Evolutionary conservation across 2,888 invertebrate genomes (phyloP), one percentile per base, ranked within the genome.

Genomic region (Lasioglossum zephyrum): DNA sequence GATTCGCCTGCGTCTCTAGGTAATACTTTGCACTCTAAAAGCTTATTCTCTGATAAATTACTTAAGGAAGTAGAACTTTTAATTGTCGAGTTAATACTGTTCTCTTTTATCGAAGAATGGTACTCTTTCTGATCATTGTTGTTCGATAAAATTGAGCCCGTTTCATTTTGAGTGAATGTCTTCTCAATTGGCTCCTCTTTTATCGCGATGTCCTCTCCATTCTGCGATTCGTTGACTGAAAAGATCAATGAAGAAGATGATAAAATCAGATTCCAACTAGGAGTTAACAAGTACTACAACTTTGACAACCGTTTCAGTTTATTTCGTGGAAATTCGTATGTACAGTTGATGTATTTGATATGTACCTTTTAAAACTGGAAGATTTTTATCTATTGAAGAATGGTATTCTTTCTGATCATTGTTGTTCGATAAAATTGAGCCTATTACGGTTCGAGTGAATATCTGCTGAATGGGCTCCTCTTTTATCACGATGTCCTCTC

Each of bases 301-400:
- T 41, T 75, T 70, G n/a, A 13, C 4, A 41, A 70, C 11, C 8
- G 16, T 3, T 16, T 66, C 36, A 16, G 31, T 11, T 57, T 31
- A 44, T 47, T 18, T n/a, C 16, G 26, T 9, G 31, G 11, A 69
- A 41, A 69, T 69, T n/a, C 36, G 2, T 70, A n/a, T 11, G 41
- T 22, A n/a, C 1, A 18, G 78, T 60, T 4, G 2, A 31, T 78
- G 6, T 0, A 41, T 11, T 80, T 9, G 47, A 72, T 13, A 57
- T 31, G 22, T 85, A 90, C 89, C 89, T 82, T 81, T 47, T 5
- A 18, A 18, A 41, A 60, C 18, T 22, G 36, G 41, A 41, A 41
- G 9, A 41, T 11, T 41, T 41, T 41, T 11, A 2, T 73, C 31
- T 72, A 77, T 41, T 6, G n/a, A 72, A 69, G n/a, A 26, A 66